phyloP scores from a whole-genome alignment of 2,113 vertebrate species.

The Pithys albifrons region DNA sequence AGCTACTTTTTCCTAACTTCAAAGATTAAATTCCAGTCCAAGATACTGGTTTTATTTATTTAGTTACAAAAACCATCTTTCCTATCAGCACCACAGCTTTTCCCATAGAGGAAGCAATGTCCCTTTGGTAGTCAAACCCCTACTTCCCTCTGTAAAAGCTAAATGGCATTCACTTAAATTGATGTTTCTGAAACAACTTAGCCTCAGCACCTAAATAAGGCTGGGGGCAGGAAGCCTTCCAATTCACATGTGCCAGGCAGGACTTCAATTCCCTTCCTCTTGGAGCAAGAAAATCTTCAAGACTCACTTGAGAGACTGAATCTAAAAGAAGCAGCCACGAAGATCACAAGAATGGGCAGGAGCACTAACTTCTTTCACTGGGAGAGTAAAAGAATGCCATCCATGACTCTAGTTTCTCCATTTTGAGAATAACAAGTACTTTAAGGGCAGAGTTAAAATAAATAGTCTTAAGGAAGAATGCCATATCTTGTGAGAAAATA shows the following conservation, averaged over 20 bases:
- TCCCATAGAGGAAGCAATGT: neutral
- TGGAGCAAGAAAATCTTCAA: neutral
- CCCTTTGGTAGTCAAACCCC: neutral
- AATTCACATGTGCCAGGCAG: neutral
- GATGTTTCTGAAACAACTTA: neutral
- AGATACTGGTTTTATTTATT: neutral
- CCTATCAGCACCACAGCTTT: neutral
- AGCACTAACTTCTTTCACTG: neutral
- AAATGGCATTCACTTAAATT: neutral
- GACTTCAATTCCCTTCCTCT: neutral
- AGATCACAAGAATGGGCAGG: neutral
- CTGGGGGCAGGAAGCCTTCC: neutral
- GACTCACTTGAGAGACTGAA: neutral
- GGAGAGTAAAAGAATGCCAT: neutral
- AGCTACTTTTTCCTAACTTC: neutral
- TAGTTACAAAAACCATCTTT: neutral
- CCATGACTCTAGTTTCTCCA: neutral
- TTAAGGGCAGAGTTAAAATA: neutral
- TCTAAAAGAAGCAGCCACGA: neutral
- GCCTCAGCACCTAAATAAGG: neutral
- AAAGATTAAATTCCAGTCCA: neutral
- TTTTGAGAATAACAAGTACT: neutral
- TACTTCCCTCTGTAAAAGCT: neutral
- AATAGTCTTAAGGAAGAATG: neutral
- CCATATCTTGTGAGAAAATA: neutral